Evolutionary conservation across 2,113 vertebrate genomes (phyloP).

Genomic region (Mugil cephalus): DNA sequence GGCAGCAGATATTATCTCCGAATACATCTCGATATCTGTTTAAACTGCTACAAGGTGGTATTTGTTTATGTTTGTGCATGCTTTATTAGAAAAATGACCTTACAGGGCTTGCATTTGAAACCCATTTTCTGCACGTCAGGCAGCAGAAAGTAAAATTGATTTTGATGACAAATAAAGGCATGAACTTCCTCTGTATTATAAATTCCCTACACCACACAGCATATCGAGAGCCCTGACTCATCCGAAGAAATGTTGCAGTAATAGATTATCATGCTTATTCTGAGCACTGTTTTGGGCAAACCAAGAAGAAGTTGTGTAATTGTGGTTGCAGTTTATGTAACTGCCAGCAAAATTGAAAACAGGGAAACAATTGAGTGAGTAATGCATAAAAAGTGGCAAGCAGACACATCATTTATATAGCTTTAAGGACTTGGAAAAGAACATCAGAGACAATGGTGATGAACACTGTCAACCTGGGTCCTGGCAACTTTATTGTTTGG

Average conservation of each 20-base stretch:
- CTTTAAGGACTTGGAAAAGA: constrained; percentile 5
- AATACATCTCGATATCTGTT: constrained; percentile 26
- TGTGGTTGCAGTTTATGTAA: constrained; percentile 40
- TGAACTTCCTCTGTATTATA: constrained; percentile 13
- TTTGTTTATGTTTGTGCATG: constrained; percentile 28
- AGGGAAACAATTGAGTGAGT: constrained; percentile 18
- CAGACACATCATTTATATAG: constrained; percentile 15
- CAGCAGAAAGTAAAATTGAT: constrained; percentile 12
- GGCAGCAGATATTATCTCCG: constrained; percentile 26
- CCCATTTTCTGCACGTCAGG: constrained; percentile 5
- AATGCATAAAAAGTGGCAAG: constrained; percentile 28
- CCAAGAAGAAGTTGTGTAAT: constrained; percentile 23
- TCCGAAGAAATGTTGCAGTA: constrained; percentile 43
- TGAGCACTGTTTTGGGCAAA: constrained; percentile 36
- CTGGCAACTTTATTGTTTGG: constrained; percentile 14
- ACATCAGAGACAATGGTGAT: constrained; percentile 36
- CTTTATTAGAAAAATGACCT: constrained; percentile 36
- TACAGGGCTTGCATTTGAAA: constrained; percentile 4
- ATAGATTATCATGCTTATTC: constrained; percentile 45
- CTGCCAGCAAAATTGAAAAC: constrained; percentile 43
- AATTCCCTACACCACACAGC: neutral
- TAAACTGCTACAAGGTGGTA: constrained; percentile 27
- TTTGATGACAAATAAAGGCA: constrained; percentile 35
- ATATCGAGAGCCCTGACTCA: constrained; percentile 37
- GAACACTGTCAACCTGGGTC: constrained; percentile 25